These are phyloP conservation scores for Thereva nobilitata DNA, from an alignment of 2,888 invertebrate genomes.

Conservation along the genomic window DNA sequence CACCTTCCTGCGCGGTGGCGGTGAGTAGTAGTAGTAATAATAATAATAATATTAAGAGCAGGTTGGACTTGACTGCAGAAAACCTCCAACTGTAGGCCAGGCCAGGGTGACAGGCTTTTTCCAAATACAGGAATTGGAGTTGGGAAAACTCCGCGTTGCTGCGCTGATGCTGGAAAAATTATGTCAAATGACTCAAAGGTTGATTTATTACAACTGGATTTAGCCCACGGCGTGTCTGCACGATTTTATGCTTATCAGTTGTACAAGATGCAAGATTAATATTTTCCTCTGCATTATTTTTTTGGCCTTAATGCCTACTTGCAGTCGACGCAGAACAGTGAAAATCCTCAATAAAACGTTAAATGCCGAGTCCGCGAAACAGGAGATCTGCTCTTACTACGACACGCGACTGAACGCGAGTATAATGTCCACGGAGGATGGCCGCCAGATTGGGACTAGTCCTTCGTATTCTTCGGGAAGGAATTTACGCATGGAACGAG, in stretches of 20 bases:
- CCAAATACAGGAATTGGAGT: no score
- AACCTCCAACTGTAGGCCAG: no score
- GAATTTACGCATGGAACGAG: no score
- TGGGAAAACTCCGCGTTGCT: no score
- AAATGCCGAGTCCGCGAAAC: background rate
- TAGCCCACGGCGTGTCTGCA: slow-evolving; percentile 28
- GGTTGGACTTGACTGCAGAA: background rate
- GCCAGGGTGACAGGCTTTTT: no score
- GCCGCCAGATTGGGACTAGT: no score
- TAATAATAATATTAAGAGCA: background rate
- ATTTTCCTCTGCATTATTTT: slow-evolving; percentile 7
- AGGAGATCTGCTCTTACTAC: no score
- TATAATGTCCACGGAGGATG: no score
- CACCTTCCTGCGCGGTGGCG: slow-evolving; percentile 26
- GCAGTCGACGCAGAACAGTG: background rate
- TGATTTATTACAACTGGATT: slow-evolving; percentile 29
- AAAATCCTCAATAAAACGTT: slow-evolving; percentile 21
- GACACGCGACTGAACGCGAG: no score
- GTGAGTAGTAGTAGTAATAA: background rate
- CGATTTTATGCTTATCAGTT: slow-evolving; percentile 24
- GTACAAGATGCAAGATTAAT: slow-evolving; percentile 5
- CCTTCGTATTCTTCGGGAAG: no score
- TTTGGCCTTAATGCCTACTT: slow-evolving; percentile 1
- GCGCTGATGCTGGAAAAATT: slow-evolving; percentile 9
- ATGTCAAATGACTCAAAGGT: slow-evolving; percentile 13